These are phyloP conservation scores for Aquatica leii DNA, from an alignment of 2,888 invertebrate genomes.

Conservation along the genomic window DNA sequence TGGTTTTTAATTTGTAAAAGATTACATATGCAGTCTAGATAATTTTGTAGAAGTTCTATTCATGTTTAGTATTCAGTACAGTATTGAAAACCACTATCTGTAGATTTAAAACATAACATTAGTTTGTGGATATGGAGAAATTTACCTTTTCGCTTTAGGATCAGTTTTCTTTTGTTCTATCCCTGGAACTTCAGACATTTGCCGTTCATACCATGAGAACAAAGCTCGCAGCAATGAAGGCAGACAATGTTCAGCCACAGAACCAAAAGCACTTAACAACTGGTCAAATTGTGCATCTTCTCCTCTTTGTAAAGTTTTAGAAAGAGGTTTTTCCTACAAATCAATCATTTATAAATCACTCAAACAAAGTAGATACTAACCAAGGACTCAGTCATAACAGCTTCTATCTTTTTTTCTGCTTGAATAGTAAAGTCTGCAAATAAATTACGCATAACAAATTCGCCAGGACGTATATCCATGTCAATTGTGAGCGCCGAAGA, in stretches of 20 bases:
- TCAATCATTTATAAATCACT: slow-evolving; percentile 2
- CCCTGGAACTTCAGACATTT: slow-evolving; percentile 73
- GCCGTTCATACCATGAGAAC: slow-evolving; percentile 94
- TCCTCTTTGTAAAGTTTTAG: slow-evolving; percentile 93
- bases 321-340: slow-evolving; percentile 86
- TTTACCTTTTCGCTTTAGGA: slow-evolving; percentile 67
- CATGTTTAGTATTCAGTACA: no score
- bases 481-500: slow-evolving; percentile 57
- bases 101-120: no score
- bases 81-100: no score
- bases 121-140: no score
- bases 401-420: slow-evolving; percentile 95
- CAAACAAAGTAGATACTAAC: slow-evolving; percentile 63
- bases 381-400: slow-evolving; percentile 89
- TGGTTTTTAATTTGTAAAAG: no score
- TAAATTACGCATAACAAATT: slow-evolving; percentile 94
- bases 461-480: slow-evolving; percentile 84
- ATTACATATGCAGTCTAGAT: no score
- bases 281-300: slow-evolving; percentile 97
- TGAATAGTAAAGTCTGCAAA: slow-evolving; percentile 95
- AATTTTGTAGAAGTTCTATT: no score
- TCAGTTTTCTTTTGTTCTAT: slow-evolving; percentile 70
- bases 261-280: slow-evolving; percentile 88
- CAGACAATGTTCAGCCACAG: slow-evolving; percentile 96
- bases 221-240: slow-evolving; percentile 92